Evolutionary conservation across 2,888 invertebrate genomes (phyloP).

Genomic region (Fragum sueziense): DNA sequence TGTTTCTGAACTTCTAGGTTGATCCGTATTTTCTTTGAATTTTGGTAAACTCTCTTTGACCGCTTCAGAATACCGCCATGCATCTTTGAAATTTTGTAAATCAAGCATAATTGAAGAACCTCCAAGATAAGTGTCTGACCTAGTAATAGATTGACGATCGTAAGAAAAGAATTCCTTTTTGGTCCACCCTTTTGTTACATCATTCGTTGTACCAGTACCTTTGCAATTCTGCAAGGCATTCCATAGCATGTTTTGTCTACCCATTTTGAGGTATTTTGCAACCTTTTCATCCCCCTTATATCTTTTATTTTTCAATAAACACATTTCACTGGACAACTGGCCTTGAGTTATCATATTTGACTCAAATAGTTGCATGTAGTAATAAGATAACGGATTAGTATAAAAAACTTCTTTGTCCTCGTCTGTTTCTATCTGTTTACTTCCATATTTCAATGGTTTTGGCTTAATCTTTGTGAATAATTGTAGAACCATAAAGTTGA

Average conservation of each 20-base stretch:
- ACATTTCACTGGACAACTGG: not conserved
- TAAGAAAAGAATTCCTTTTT: not conserved
- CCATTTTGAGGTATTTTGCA: not conserved
- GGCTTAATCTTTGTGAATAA: constrained; percentile 62
- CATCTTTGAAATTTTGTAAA: no score
- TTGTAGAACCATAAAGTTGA: constrained; percentile 68
- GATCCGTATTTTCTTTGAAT: no score
- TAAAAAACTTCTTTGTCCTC: no score
- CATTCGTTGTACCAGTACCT: not conserved
- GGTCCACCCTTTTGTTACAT: not conserved
- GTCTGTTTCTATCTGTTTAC: not conserved
- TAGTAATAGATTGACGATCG: no score
- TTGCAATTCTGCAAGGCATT: not conserved
- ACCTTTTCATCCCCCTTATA: not conserved
- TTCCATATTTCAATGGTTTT: constrained; percentile 23
- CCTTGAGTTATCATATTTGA: not conserved
- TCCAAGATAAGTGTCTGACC: no score
- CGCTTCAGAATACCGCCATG: no score
- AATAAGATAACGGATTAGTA: not conserved
- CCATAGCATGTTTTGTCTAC: not conserved
- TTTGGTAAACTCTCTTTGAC: no score
- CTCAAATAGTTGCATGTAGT: not conserved
- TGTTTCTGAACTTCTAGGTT: no score
- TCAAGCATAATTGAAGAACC: no score
- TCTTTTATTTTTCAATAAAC: not conserved